Percentiles rank a stretch among this genome's conserved stretches.
Conservation (phyloP, 2,113 vertebrate species). For the Gallinago undulata region DNA sequence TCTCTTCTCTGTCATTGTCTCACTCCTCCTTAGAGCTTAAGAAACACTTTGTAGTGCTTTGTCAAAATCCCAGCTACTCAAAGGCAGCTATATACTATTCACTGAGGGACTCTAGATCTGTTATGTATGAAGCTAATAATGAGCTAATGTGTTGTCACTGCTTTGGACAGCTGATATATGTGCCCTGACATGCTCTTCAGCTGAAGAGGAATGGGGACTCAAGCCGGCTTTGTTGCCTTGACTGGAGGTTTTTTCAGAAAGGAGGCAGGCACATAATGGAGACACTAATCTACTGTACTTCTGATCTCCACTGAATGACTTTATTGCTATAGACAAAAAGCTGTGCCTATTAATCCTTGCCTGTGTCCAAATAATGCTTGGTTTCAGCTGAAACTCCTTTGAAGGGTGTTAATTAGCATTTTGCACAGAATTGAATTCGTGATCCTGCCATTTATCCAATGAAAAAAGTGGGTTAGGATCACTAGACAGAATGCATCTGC, state of each 20-base stretch:
- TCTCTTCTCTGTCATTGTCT: background rate
- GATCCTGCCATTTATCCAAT: background rate
- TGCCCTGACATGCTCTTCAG: background rate
- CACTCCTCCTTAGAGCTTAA: background rate
- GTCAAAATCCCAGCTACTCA: background rate
- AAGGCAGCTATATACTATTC: background rate
- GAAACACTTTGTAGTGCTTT: background rate
- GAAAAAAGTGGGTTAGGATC: background rate
- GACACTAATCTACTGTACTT: conserved; percentile 28
- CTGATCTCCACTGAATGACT: conserved; percentile 29
- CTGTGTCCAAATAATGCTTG: background rate
- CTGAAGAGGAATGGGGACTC: background rate
- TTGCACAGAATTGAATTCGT: background rate
- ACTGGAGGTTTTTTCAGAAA: background rate
- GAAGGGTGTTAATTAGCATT: conserved; percentile 22
- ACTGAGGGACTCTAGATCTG: background rate
- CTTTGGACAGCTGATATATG: conserved; percentile 20
- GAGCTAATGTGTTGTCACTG: conserved; percentile 3
- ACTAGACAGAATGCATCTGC: background rate
- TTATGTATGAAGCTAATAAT: background rate
- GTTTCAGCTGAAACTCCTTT: background rate
- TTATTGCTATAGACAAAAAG: conserved; percentile 10
- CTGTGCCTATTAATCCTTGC: background rate
- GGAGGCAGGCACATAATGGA: conserved; percentile 14
- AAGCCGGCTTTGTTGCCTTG: conserved; percentile 3